These are phyloP conservation scores for Liasis olivaceus DNA, from an alignment of 2,797 vertebrate genomes.

Conservation along the genomic window DNA sequence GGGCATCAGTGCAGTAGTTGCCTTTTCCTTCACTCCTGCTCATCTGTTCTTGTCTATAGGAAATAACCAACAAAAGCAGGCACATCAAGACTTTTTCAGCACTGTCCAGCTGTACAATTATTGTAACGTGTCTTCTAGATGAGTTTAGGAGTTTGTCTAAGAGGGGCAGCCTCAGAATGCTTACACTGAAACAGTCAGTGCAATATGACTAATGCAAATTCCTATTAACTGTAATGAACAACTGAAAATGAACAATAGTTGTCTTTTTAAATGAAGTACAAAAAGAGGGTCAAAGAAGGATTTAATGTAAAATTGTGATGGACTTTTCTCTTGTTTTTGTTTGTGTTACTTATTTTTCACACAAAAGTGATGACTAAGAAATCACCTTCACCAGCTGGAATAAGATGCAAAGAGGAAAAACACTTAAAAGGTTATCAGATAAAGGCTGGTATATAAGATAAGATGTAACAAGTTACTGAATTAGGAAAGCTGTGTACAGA, in stretches of 20 bases:
- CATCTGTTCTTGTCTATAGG: constrained; percentile 59
- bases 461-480: constrained; percentile 34
- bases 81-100: constrained; percentile 33
- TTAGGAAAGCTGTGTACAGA: constrained; percentile 24
- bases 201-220: constrained; percentile 42
- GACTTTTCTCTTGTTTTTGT: constrained; percentile 9
- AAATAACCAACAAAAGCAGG: constrained; percentile 48
- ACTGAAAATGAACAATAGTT: constrained; percentile 2
- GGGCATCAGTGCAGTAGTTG: constrained; percentile 67
- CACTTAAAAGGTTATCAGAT: constrained; percentile 16
- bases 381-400: constrained; percentile 40
- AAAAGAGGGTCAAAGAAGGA: constrained; percentile 42
- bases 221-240: constrained; percentile 5
- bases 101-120: constrained; percentile 62
- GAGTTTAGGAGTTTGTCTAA: constrained; percentile 62
- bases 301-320: constrained; percentile 34
- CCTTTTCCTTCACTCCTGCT: constrained; percentile 56
- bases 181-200: constrained; percentile 51
- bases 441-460: constrained; percentile 12
- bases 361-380: constrained; percentile 36
- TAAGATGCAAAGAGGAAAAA: constrained; percentile 27
- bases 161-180: constrained; percentile 67
- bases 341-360: not conserved
- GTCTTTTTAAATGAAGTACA: constrained; percentile 51
- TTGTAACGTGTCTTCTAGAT: constrained; percentile 65